These are phyloP conservation scores for Acronicta psi DNA, from an alignment of 2,888 invertebrate species.

Conservation along the genomic window DNA sequence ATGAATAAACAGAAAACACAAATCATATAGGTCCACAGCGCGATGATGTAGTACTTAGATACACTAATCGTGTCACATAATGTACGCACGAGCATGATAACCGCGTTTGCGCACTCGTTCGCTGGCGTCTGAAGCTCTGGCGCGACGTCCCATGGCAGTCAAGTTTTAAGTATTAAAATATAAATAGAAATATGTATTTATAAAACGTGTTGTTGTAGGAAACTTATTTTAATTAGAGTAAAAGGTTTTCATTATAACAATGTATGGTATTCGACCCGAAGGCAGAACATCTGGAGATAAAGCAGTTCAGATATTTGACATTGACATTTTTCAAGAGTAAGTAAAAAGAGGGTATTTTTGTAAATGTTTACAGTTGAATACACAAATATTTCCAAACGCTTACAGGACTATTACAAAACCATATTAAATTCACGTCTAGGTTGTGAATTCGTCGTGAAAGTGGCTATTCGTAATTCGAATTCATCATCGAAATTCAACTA, in stretches of 20 bases:
- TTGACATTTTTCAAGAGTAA: neutral
- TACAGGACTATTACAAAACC: too few relatives aligned
- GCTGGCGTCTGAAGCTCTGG: neutral
- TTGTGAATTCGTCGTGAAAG: too few relatives aligned
- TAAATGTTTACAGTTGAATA: neutral
- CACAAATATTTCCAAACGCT: neutral
- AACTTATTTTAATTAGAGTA: constrained; percentile 34
- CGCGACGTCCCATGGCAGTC: constrained; percentile 10
- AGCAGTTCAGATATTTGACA: constrained; percentile 18
- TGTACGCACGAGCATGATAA: neutral
- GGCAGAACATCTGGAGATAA: constrained; percentile 27
- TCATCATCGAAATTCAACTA: too few relatives aligned
- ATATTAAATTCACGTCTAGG: too few relatives aligned
- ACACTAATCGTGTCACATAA: too few relatives aligned
- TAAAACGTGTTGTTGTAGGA: constrained; percentile 67
- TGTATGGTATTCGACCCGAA: constrained; percentile 23
- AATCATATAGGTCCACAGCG: too few relatives aligned
- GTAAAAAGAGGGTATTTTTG: constrained; percentile 6
- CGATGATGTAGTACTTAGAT: too few relatives aligned
- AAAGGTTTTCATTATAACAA: constrained; percentile 27
- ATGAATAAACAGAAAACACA: too few relatives aligned
- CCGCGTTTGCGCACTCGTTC: neutral
- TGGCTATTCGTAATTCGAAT: too few relatives aligned
- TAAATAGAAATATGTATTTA: constrained; percentile 62
- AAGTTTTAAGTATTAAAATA: constrained; percentile 64